Conservation (phyloP, 2,888 invertebrate species). For the Elmis aenea region DNA sequence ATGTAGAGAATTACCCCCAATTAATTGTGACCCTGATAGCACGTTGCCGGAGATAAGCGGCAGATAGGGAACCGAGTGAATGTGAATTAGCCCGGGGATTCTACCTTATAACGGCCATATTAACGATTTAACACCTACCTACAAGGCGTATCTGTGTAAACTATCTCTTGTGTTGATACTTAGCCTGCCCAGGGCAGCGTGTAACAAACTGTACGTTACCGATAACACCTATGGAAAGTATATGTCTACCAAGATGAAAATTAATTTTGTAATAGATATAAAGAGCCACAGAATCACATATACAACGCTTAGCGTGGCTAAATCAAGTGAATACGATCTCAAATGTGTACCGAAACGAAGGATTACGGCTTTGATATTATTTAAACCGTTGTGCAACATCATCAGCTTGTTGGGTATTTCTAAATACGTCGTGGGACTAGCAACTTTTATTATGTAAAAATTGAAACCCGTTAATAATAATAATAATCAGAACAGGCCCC, state of each 20-base stretch:
- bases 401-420: too few relatives aligned
- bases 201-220: constrained; percentile 6
- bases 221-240: too few relatives aligned
- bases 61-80: constrained; percentile 10
- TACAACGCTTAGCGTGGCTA: too few relatives aligned
- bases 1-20: constrained; percentile 23
- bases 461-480: too few relatives aligned
- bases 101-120: constrained; percentile 21
- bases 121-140: constrained; percentile 29
- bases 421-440: too few relatives aligned
- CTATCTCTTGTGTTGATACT: constrained; percentile 20
- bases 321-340: too few relatives aligned
- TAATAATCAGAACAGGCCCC: too few relatives aligned
- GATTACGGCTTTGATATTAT: too few relatives aligned
- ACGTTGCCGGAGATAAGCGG: constrained; percentile 14
- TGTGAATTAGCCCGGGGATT: constrained; percentile 18
- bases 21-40: constrained; percentile 21
- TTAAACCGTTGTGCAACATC: too few relatives aligned
- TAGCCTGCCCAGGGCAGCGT: constrained; percentile 11
- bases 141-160: constrained; percentile 23
- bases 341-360: too few relatives aligned
- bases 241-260: not conserved
- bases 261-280: not conserved
- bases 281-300: too few relatives aligned
- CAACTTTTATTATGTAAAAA: too few relatives aligned